phyloP scores from a whole-genome alignment of 2,888 invertebrate species.

The Synanthedon tipuliformis region DNA sequence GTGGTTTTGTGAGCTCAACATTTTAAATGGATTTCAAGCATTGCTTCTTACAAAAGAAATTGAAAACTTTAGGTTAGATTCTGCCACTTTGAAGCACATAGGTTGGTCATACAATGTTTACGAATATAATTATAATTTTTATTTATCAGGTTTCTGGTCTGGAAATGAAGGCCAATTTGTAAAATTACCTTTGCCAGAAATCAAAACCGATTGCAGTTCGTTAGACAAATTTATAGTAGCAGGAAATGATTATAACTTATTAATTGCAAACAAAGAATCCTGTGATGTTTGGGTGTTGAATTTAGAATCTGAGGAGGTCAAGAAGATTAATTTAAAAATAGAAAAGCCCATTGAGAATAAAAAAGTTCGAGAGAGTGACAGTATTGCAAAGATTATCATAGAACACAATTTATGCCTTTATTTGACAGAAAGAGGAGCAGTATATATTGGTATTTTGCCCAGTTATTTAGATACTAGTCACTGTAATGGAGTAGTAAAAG shows the following conservation, averaged over 20 bases:
- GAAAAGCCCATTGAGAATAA: constrained; percentile 24
- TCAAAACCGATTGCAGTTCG: constrained; percentile 10
- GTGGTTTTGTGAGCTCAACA: constrained; percentile 30
- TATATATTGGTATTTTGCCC: constrained; percentile 72
- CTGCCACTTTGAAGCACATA: constrained; percentile 23
- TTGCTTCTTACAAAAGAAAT: constrained; percentile 10
- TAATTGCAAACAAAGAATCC: constrained; percentile 23
- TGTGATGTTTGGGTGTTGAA: constrained; percentile 29
- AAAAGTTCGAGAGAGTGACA: constrained; percentile 18
- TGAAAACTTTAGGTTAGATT: constrained; percentile 12
- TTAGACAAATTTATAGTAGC: constrained; percentile 17
- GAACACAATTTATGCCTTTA: constrained; percentile 30
- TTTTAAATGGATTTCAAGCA: constrained; percentile 27
- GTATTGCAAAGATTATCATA: constrained; percentile 26
- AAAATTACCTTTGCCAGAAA: constrained; percentile 27
- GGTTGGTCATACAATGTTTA: constrained; percentile 58
- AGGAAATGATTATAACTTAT: constrained; percentile 44
- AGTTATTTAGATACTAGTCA: constrained; percentile 69
- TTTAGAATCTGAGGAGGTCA: constrained; percentile 23
- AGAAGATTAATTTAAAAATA: constrained; percentile 22
- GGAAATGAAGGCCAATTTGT: constrained; percentile 26
- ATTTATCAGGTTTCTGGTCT: constrained; percentile 37
- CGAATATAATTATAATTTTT: constrained; percentile 23
- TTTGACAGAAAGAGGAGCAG: constrained; percentile 33
- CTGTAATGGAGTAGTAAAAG: constrained; percentile 62